These are phyloP conservation scores for Engraulis encrasicolus DNA, from an alignment of 2,113 vertebrate species.

Conservation along the genomic window DNA sequence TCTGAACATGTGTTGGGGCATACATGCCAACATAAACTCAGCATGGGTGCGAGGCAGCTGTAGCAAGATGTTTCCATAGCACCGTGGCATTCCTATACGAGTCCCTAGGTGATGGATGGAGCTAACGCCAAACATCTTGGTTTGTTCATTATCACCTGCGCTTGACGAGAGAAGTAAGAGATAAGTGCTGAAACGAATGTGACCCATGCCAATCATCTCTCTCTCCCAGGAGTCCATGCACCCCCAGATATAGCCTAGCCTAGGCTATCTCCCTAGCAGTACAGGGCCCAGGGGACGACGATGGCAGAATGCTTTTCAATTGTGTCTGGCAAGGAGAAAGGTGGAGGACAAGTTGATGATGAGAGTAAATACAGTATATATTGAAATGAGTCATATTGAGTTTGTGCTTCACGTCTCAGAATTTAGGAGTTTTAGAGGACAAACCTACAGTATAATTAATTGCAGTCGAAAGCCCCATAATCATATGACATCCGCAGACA, in stretches of 20 bases:
- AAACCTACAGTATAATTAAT: background rate
- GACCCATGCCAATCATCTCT: constrained; percentile 51
- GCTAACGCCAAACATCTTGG: constrained; percentile 60
- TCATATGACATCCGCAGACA: background rate
- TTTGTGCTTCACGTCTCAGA: background rate
- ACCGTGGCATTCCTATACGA: background rate
- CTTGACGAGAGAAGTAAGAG: constrained; percentile 61
- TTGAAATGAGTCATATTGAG: background rate
- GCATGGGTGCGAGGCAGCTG: background rate
- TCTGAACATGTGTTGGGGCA: too few relatives aligned
- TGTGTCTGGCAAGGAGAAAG: constrained; percentile 23
- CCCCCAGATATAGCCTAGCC: too few relatives aligned
- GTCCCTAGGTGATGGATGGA: constrained; percentile 22
- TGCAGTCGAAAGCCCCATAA: background rate
- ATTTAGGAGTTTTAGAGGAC: background rate
- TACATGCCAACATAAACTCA: too few relatives aligned
- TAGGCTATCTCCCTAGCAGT: constrained; percentile 44
- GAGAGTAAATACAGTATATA: background rate
- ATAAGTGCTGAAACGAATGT: constrained; percentile 58
- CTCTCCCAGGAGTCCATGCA: constrained; percentile 23
- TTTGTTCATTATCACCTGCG: constrained; percentile 55
- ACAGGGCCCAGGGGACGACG: constrained; percentile 3
- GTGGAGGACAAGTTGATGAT: constrained; percentile 22
- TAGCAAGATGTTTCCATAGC: background rate
- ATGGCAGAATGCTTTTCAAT: constrained; percentile 31